Conservation (phyloP, 1,140 invertebrate genomes). For the Leptonema lineaticorne region DNA sequence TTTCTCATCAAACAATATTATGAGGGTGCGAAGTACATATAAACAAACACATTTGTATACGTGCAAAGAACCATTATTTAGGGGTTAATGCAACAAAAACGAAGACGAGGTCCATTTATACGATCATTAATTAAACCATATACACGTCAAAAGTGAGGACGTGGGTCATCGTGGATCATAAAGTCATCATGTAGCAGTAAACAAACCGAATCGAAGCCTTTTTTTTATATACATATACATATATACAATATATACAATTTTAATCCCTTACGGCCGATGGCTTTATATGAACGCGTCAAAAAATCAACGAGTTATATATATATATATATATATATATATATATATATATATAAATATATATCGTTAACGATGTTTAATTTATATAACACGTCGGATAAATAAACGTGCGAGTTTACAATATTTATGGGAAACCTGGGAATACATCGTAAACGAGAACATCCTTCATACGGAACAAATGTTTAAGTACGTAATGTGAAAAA, state of each 20-base stretch:
- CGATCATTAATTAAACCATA: too few species aligned
- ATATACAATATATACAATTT: neutral
- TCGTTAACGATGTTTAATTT: neutral
- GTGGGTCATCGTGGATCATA: slow-evolving; percentile 20
- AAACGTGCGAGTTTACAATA: too few species aligned
- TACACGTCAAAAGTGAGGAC: too few species aligned
- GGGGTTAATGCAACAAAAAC: too few species aligned
- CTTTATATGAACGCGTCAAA: too few species aligned
- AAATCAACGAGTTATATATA: neutral
- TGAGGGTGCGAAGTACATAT: neutral
- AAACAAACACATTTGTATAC: slow-evolving; percentile 9
- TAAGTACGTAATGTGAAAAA: neutral
- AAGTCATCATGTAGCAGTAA: slow-evolving; percentile 37
- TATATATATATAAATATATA: neutral
- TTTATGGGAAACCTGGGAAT: too few species aligned
- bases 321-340: neutral
- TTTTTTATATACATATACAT: slow-evolving; percentile 3
- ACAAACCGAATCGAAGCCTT: slow-evolving; percentile 30
- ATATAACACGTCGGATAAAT: too few species aligned
- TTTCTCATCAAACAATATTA: too few species aligned
- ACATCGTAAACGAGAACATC: too few species aligned
- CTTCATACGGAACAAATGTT: too few species aligned
- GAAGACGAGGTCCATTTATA: slow-evolving; percentile 31
- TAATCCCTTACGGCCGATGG: neutral
- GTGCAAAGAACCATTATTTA: too few species aligned